Evolutionary conservation across 2,797 vertebrate genomes (phyloP), one percentile per base, ranked within the genome.

Genomic region (Molossus alvarezi): DNA sequence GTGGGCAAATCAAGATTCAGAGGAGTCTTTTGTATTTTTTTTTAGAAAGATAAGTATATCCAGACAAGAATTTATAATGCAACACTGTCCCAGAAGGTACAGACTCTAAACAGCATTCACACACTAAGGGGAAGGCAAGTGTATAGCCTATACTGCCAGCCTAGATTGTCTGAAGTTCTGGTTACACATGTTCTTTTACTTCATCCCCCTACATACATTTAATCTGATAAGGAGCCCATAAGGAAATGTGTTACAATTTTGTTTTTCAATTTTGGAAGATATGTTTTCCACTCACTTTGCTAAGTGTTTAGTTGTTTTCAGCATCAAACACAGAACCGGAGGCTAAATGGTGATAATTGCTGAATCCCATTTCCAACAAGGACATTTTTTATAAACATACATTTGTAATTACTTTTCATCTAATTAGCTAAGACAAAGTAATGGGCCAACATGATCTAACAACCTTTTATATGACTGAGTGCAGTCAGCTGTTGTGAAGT

Each of bases 331-430:
- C 2, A 84, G 53, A 88, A 95, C n/a, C 58, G 48, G 4, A 90
- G 33, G 23, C n/a, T 51, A 88, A 67, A 62, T 75, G 21, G 41
- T 18, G 7, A 65, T 12, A 33, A 37, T 9, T 79, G 48, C 6
- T 82, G 6, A 57, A 60, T 86, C 29, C 18, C 14, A 77, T 51
- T 29, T 25, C 11, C 62, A 92, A 67, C 14, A 62, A 91, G n/a
- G 4, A 84, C 12, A 27, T 62, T 86, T 83, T 93, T 71, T 58
- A 80, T 37, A 67, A 84, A 51, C 21, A 58, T 2, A 23, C 2
- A 83, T 95, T 95, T 81, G 65, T 81, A 72, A 84, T 58, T 87
- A 72, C 0, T 37, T 96, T 60, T 62, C 3, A 41, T 23, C 33
- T 89, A 80, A 79, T 45, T 73, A 91, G 23, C 15, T 85, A 55